Conservation (phyloP, 53 echinoderm and acorn worm genomes). For the Apostichopus leukothele region DNA sequence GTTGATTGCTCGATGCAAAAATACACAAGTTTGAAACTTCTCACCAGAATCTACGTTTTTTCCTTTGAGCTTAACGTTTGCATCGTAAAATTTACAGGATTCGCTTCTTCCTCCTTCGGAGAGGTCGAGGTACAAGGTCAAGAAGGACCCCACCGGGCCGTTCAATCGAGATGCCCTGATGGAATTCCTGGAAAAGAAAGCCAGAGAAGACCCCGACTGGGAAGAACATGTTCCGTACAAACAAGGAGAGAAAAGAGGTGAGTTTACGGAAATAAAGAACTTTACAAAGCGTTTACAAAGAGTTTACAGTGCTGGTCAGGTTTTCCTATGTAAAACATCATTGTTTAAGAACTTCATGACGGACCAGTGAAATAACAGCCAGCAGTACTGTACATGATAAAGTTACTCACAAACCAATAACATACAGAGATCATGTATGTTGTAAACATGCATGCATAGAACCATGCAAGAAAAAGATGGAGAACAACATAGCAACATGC, state of each 20-base stretch:
- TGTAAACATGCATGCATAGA: too few species aligned
- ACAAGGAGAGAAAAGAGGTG: conserved; percentile 95
- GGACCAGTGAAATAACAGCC: too few species aligned
- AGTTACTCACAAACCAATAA: too few species aligned
- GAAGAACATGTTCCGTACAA: conserved; percentile 90
- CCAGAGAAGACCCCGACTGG: conserved; percentile 90
- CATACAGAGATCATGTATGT: too few species aligned
- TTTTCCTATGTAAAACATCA: too few species aligned
- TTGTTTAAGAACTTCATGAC: too few species aligned
- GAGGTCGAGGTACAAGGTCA: conserved; percentile 66
- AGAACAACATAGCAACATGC: too few species aligned
- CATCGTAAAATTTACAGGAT: conserved; percentile 53
- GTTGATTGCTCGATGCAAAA: not conserved
- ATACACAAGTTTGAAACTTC: not conserved
- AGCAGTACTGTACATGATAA: too few species aligned
- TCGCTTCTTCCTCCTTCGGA: conserved; percentile 89
- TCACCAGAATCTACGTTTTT: not conserved
- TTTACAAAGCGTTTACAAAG: too few species aligned
- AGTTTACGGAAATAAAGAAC: not conserved
- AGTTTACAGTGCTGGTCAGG: too few species aligned
- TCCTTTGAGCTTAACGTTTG: not conserved
- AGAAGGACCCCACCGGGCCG: conserved; percentile 69
- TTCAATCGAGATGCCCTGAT: conserved; percentile 79
- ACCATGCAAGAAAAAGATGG: too few species aligned
- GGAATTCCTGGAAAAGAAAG: conserved; percentile 91